These are phyloP conservation scores for Lerista edwardsae DNA, from an alignment of 2,797 vertebrate genomes.

Conservation along the genomic window DNA sequence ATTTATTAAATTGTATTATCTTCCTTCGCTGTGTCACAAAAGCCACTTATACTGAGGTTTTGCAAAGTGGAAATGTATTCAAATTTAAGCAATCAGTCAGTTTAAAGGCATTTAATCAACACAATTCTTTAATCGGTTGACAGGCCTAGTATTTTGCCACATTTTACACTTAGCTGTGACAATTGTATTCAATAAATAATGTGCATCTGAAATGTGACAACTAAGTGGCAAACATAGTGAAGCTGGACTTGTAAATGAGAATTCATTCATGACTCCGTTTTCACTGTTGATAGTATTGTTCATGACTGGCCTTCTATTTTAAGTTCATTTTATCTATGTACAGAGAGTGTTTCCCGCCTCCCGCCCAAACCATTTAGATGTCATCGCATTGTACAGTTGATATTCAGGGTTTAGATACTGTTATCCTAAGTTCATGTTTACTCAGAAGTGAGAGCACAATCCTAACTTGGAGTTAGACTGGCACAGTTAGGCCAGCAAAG, in stretches of 20 bases:
- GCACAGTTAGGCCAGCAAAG: too few species aligned
- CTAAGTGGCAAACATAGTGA: not conserved
- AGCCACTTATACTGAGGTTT: not conserved
- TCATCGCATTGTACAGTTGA: not conserved
- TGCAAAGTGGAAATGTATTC: not conserved
- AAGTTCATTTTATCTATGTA: not conserved
- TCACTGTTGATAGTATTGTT: not conserved
- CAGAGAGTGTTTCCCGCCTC: too few species aligned
- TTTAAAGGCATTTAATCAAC: not conserved
- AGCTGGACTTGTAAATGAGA: not conserved
- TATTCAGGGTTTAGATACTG: not conserved
- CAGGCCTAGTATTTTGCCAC: not conserved
- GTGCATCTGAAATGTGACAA: not conserved
- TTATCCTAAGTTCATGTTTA: not conserved
- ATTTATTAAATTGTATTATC: not conserved
- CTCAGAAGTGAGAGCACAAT: too few species aligned
- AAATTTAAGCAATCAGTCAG: not conserved
- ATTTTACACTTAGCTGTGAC: accelerated
- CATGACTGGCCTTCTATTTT: not conserved
- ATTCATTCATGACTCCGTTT: not conserved
- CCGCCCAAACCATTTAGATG: not conserved
- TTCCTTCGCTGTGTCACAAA: not conserved
- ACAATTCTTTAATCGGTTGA: not conserved
- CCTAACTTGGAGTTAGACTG: too few species aligned
- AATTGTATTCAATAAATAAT: not conserved